Conservation (phyloP, 2,797 vertebrate species). For the Acanthopagrus latus region DNA sequence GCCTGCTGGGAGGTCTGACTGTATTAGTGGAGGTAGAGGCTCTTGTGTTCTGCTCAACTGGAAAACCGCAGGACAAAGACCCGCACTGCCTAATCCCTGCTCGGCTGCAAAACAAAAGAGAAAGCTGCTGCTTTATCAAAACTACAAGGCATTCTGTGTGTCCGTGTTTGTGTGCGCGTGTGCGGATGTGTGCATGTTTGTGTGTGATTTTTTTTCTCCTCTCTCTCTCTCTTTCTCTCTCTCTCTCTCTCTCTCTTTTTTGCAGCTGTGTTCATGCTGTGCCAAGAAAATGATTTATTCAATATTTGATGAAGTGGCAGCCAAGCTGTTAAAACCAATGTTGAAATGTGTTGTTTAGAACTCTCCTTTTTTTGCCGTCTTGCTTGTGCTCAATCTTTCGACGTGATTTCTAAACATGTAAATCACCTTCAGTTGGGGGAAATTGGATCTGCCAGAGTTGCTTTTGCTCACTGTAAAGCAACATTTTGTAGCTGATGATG, state of each 20-base stretch:
- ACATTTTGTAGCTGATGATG: conserved; percentile 71
- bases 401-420: conserved; percentile 78
- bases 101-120: conserved; percentile 86
- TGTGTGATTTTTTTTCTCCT: conserved; percentile 30
- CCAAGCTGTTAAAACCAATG: conserved; percentile 81
- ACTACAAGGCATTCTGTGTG: conserved; percentile 84
- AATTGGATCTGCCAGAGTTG: conserved; percentile 79
- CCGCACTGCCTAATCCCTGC: conserved; percentile 85
- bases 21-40: conserved; percentile 85
- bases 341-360: conserved; percentile 80
- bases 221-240: conserved; percentile 46
- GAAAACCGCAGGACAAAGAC: conserved; percentile 86
- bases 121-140: conserved; percentile 85
- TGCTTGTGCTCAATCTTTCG: conserved; percentile 63
- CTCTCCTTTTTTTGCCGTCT: conserved; percentile 60
- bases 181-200: conserved; percentile 48
- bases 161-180: conserved; percentile 60
- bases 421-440: conserved; percentile 75
- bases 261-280: conserved; percentile 81
- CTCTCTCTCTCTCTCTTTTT: conserved; percentile 34
- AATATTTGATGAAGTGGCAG: conserved; percentile 86
- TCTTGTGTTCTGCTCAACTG: conserved; percentile 88
- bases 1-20: conserved; percentile 87
- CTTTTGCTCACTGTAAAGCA: conserved; percentile 74
- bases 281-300: conserved; percentile 84